Conservation (phyloP, 2,888 invertebrate species). For the Mechanitis messenoides region DNA sequence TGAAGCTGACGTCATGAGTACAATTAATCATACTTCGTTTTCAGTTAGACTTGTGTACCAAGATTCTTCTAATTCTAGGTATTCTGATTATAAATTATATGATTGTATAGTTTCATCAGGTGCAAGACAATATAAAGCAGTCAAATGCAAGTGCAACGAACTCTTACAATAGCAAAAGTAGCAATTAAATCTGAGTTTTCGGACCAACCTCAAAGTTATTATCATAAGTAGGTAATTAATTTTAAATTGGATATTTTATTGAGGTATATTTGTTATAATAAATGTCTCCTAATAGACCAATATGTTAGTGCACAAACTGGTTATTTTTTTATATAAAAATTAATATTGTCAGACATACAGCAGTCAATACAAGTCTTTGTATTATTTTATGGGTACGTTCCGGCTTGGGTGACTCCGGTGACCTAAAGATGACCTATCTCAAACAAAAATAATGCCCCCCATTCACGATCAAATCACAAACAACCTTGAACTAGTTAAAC, state of each 20-base stretch:
- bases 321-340: constrained; percentile 7
- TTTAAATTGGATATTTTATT: constrained; percentile 57
- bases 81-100: too few relatives aligned
- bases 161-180: constrained; percentile 65
- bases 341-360: constrained; percentile 7
- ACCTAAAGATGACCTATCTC: constrained; percentile 68
- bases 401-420: constrained; percentile 58
- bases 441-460: constrained; percentile 61
- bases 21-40: constrained; percentile 38
- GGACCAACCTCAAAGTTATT: constrained; percentile 53
- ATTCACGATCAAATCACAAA: constrained; percentile 54
- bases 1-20: constrained; percentile 34
- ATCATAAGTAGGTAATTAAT: constrained; percentile 68
- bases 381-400: constrained; percentile 50
- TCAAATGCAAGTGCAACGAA: constrained; percentile 65
- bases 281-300: constrained; percentile 41
- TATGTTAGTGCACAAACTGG: constrained; percentile 42
- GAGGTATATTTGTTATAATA: constrained; percentile 46
- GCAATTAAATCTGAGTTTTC: constrained; percentile 61
- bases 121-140: constrained; percentile 39
- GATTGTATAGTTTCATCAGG: too few relatives aligned
- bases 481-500: constrained; percentile 73
- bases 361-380: constrained; percentile 46
- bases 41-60: too few relatives aligned
- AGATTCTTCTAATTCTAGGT: too few relatives aligned